Percentiles rank a stretch among this genome's conserved stretches.
phyloP scores from a whole-genome alignment of 2,888 invertebrate species.

The Diaperis boleti region DNA sequence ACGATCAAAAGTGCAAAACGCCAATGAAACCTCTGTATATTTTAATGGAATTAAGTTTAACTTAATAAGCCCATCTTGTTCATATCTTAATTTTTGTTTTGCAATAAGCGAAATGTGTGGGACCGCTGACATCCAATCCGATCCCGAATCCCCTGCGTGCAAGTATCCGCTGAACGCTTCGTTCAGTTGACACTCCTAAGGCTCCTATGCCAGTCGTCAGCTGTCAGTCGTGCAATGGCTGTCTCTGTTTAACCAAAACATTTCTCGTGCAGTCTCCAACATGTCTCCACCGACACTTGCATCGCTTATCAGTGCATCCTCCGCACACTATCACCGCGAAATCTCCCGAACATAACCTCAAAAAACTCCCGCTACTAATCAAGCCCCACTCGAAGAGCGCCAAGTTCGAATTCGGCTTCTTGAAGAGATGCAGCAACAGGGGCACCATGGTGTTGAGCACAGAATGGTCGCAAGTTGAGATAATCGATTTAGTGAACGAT shows the following conservation, averaged over 20 bases:
- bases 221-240: conserved; percentile 37
- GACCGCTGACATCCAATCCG: not conserved
- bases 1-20: no score
- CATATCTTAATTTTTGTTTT: not conserved
- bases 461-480: conserved; percentile 99
- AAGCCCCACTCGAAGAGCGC: conserved; percentile 25
- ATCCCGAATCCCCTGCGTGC: conserved; percentile 51
- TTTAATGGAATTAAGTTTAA: no score
- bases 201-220: no score
- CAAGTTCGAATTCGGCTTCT: conserved; percentile 30
- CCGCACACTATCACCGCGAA: conserved; percentile 1
- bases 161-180: conserved; percentile 28
- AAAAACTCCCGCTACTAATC: conserved; percentile 21
- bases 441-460: conserved; percentile 79
- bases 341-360: conserved; percentile 22
- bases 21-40: no score
- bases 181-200: conserved; percentile 14
- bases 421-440: conserved; percentile 29
- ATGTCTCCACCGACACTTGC: not conserved
- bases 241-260: conserved; percentile 22
- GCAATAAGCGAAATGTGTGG: not conserved
- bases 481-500: conserved; percentile 97
- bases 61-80: no score
- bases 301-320: conserved; percentile 8
- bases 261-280: conserved; percentile 13